Base-by-base conservation (phyloP, 2,888 invertebrate species). In the Tenthredo mesomela region DNA sequence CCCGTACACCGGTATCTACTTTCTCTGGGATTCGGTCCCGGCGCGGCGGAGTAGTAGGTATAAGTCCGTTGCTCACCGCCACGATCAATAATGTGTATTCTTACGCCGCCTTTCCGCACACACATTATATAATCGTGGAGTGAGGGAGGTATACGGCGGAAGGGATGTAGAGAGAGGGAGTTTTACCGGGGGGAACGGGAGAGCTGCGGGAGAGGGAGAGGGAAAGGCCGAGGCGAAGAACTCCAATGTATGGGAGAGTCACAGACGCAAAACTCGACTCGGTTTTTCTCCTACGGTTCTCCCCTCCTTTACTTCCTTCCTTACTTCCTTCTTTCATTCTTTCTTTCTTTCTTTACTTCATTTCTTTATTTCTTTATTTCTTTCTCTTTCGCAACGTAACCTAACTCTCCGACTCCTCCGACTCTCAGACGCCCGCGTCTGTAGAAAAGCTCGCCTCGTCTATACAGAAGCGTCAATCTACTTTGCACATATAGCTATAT, bases 81-180 rank as follows among this genome's bases (percentile, higher is more conserved):
- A 88, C 92, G 92, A 92, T 92, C 92, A 92, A 92, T 92, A 92
- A 90, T 90, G 90, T 91, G 90, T 91, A 91, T 92, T 92, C 92
- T 92, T 91, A 91, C 82, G 82, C 82, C 82, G 82, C 82, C 82
- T 82, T 82, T 82, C 92, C 91, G 91, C 91, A 89, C 92, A 91
- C 92, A 90, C 90, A 90, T 91, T 91, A 91, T 91, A 91, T 89
- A 82, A 82, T 82, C 82, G 61, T 21, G 50, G 50, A 43, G 82
- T 47, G 80, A 33, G 58, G 21, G 58, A 54, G 54, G 33, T n/a
- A 67, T 18, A 70, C 29, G 67, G 67, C 9, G 82, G 43, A 18
- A 21, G 50, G 33, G 67, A 67, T 43, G 43, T 47, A 50, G 67
- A 15, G 67, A 15, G 43, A 67, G 67, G 25, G 40, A 10, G 40